Base-by-base conservation (phyloP, 2,797 vertebrate genomes). In the Pelochelys cantorii region DNA sequence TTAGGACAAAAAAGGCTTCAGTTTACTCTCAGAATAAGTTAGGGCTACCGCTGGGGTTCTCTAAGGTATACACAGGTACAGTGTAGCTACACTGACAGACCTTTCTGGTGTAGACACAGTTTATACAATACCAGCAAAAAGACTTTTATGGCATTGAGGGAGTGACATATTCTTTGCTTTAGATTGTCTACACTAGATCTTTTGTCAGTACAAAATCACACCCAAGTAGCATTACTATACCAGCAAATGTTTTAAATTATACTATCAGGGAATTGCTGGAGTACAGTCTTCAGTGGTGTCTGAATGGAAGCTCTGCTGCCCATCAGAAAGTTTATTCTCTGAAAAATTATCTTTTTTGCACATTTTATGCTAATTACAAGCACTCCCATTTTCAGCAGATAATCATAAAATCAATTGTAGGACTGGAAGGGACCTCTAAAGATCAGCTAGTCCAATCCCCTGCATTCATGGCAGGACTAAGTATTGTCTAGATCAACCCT, bases 281-380 rank as follows among this genome's bases (percentile, higher is more conserved):
- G 20, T 5, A 71, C 65, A 71, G n/a, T 77, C 42, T 52, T 77
- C 74, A 15, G 25, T 52, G 25, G 23, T 48, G 1, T 87, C 55
- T 85, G 79, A 94, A 75, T 74, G 22, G 84, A 52, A 84, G 54
- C 53, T 60, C 55, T 80, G 57, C 23, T 87, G 48, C 52, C 29
- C 89, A 79, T 81, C 88, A 89, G 81, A 74, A 84, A 48, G 23
- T 77, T 92, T 91, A 77, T 0, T 90, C 57, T 81, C 88, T 88
- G 94, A 84, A 93, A 93, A 93, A 90, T 94, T 77, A 91, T 37
- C 68, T 88, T 52, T 79, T 55, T 92, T 59, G 14, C 80, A 3
- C 82, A 62, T 90, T 80, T 92, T 80, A 62, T 92, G 34, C 42
- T 96, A 1, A 1, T 96, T 88, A 60, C 57, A 94, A 53, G 80